Percentiles rank a stretch among this genome's conserved stretches.
Conservation (phyloP, 2,113 vertebrate species). For the Etheostoma cragini region DNA sequence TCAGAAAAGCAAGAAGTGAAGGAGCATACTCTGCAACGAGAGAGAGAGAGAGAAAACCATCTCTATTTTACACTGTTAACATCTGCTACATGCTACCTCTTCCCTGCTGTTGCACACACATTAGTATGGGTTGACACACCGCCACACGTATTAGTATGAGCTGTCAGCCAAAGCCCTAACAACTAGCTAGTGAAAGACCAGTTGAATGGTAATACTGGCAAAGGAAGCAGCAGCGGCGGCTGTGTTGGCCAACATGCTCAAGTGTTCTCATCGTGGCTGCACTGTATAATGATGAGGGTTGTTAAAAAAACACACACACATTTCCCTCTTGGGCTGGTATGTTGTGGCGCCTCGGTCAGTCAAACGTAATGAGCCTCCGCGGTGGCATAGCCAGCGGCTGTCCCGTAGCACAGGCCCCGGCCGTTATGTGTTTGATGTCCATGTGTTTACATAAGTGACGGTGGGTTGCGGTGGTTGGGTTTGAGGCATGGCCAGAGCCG, state of each 20-base stretch:
- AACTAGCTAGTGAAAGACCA: conserved; percentile 57
- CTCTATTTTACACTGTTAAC: conserved; percentile 58
- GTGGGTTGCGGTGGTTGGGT: conserved; percentile 35
- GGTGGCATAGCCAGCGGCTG: conserved; percentile 50
- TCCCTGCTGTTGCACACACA: conserved; percentile 51
- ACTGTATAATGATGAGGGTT: conserved; percentile 72
- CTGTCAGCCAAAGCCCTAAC: conserved; percentile 72
- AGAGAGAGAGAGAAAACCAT: conserved; percentile 6
- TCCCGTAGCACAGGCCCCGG: not conserved
- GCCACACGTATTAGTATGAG: conserved; percentile 71
- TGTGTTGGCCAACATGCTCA: conserved; percentile 58
- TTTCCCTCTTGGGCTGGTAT: conserved; percentile 17
- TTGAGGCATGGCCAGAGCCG: conserved; percentile 36
- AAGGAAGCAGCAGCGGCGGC: conserved; percentile 38
- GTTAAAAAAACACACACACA: conserved; percentile 55
- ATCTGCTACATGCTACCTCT: conserved; percentile 60
- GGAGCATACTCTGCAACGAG: conserved; percentile 2
- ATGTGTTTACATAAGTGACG: conserved; percentile 62
- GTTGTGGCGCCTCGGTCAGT: conserved; percentile 45
- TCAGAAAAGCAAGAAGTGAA: conserved; percentile 14
- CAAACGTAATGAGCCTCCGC: conserved; percentile 64
- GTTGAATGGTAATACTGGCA: conserved; percentile 63
- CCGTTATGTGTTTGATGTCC: conserved; percentile 59
- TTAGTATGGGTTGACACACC: conserved; percentile 69
- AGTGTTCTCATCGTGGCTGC: conserved; percentile 64